Evolutionary conservation across 2,888 invertebrate genomes (phyloP).

Genomic region (Rhodophaea formosa): DNA sequence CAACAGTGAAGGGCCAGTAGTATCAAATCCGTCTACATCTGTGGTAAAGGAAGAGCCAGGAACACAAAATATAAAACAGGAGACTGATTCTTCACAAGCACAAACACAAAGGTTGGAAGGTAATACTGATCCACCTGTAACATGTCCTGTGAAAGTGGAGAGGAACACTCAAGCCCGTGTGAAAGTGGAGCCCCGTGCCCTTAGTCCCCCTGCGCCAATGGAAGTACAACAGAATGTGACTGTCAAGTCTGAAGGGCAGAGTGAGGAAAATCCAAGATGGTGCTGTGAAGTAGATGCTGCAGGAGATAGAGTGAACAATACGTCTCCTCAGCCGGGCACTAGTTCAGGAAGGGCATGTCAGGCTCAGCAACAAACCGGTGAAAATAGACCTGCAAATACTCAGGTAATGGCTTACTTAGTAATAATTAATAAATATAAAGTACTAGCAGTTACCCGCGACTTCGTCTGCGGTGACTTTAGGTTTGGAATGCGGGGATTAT

Average conservation of each 20-base stretch:
- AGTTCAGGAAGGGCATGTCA: conserved; percentile 47
- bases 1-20: conserved; percentile 31
- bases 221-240: conserved; percentile 39
- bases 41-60: conserved; percentile 61
- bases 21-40: conserved; percentile 30
- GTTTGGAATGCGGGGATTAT: no score
- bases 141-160: conserved; percentile 48
- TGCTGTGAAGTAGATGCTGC: conserved; percentile 45
- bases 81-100: conserved; percentile 30
- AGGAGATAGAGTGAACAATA: conserved; percentile 46
- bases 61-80: conserved; percentile 50
- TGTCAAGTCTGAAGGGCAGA: conserved; percentile 49
- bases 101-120: conserved; percentile 26
- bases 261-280: conserved; percentile 27
- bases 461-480: no score
- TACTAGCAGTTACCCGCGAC: no score
- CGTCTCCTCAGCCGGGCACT: conserved; percentile 67
- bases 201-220: conserved; percentile 27
- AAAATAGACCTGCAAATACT: conserved; percentile 30
- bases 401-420: conserved; percentile 37
- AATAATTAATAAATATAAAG: no score
- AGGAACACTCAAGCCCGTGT: conserved; percentile 37
- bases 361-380: conserved; percentile 22
- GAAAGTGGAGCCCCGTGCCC: conserved; percentile 51
- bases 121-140: conserved; percentile 27